Evolutionary conservation across 2,888 invertebrate genomes (phyloP), one percentile per base, ranked within the genome.

Genomic region (Allophyes oxyacanthae): DNA sequence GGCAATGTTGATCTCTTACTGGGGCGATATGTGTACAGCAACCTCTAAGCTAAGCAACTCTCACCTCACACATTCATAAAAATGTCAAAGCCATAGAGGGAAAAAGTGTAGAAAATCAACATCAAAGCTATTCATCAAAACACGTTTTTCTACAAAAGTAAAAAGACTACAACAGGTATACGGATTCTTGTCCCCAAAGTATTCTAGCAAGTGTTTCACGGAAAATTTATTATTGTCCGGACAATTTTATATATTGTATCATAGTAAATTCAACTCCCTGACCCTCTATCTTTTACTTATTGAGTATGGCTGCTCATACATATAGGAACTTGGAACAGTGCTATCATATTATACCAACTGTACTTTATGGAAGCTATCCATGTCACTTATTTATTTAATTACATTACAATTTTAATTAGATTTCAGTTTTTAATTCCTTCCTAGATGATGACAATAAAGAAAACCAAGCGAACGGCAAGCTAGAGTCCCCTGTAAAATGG

Each of bases 391-490:
- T 3, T 20, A 3, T 20, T 20, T 20, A 20, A 3, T 20, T 20
- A 20, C 4, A 20, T 20, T 20, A 20, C 20, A 20, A 20, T 20
- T 2, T 10, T 34, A 11, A 36, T 26, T 25, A 33, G 14, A 13
- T n/a, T 14, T 28, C 11, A 4, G 30, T 10, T 10, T 25, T 37
- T 30, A 6, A 20, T 28, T 48, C 0, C 8, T 34, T 53, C 41
- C 1, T 73, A 87, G 93, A 93, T 72, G 93, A 94, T 61, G 93
- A 94, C 84, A 93, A 94, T 83, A 94, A 93, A 84, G 94, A 94
- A 74, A 94, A 94, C 64, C 94, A 94, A 75, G 87, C 92, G 6
- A 94, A 94, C 58, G 94, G 94, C 7, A 94, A 94, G 79, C 80
- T 93, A 4, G 94, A 93, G 38, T 94, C 94, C 3, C 94, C 94